Base-by-base conservation (phyloP, 2,797 vertebrate species). In the Gambelia wislizenii region DNA sequence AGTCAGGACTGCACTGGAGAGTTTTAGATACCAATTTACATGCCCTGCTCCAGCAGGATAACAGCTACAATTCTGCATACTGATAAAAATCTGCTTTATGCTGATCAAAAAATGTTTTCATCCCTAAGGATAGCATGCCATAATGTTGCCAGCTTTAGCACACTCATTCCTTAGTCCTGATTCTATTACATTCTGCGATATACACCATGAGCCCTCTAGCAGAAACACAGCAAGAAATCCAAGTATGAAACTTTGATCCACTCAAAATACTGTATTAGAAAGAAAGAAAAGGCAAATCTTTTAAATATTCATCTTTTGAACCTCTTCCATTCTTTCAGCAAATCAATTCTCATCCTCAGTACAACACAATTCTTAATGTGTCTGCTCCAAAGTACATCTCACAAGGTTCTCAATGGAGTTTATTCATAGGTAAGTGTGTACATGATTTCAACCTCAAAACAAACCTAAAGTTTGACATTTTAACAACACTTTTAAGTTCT, bases 71-170 rank as follows among this genome's bases (percentile, higher is more conserved):
- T 36, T 79, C 33, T 44, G 22, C n/a, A 36, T 10, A 69, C 59
- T 79, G 47, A 52, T 30, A 44, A n/a, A n/a, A 25, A 61, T 89
- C 42, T 89, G 49, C 85, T 81, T 47, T 69, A 85, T 72, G 67
- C 83, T 88, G 88, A 93, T 87, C 91, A 77, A 88, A 93, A 9
- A n/a, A 83, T 69, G 27, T 27, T 22, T 59, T 30, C 54, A 81
- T 81, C 18, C 39, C 36, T 42, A 83, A 14, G 27, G 44, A 47
- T 47, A 67, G 30, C 30, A 67, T 67, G 22, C 33, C 25, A 33
- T 20, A 47, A 42, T 14, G 30, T 6, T 67, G 33, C 27, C 42
- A 84, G 67, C 44, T 84, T 49, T 84, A 20, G n/a, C 42, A 69
- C 22, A 64, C 44, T 70, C 30, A 69, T 61, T 30, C 27, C 59